A percentile compares a stretch with the other conserved stretches of the same genome.
Evolutionary conservation across 2,888 invertebrate genomes (phyloP).

Genomic region (Sylvicola cinctus): DNA sequence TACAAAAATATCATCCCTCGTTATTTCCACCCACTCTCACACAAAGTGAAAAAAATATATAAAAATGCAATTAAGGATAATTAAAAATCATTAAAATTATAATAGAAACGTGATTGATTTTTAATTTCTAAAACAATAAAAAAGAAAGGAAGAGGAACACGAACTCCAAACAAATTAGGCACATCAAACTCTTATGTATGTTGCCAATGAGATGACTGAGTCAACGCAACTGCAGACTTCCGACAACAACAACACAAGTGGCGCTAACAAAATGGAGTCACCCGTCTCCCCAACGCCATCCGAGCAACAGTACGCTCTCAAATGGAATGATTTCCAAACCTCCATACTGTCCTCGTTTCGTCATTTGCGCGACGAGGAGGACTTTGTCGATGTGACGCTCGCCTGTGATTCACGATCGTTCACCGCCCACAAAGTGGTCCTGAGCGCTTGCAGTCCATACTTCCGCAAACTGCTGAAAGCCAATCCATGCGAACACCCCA

Average conservation of each 20-base stretch:
- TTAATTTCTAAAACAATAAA: no score
- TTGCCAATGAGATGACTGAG: slow-evolving; percentile 20
- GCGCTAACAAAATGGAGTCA: slow-evolving; percentile 26
- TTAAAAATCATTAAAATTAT: no score
- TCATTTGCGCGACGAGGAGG: slow-evolving; percentile 72
- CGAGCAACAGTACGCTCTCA: slow-evolving; percentile 78
- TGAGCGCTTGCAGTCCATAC: slow-evolving; percentile 86
- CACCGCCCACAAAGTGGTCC: slow-evolving; percentile 75
- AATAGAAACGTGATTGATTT: no score
- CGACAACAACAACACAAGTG: slow-evolving; percentile 25
- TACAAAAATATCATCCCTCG: no score
- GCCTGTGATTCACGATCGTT: slow-evolving; percentile 80
- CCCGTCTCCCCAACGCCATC: slow-evolving; percentile 30
- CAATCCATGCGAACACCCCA: slow-evolving; percentile 79
- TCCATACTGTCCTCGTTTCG: slow-evolving; percentile 80
- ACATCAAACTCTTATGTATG: no score
- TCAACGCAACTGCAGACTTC: slow-evolving; percentile 22
- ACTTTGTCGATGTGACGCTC: slow-evolving; percentile 82
- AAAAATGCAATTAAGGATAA: no score
- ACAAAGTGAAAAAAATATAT: no score
- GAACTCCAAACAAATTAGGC: no score
- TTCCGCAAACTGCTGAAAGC: slow-evolving; percentile 73
- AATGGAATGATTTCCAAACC: slow-evolving; percentile 88
- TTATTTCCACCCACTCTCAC: no score
- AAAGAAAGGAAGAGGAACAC: no score